Evolutionary conservation across 2,113 vertebrate species (phyloP), one percentile per base, ranked within the genome.

Genomic region (Trichomycterus rosablanca): DNA sequence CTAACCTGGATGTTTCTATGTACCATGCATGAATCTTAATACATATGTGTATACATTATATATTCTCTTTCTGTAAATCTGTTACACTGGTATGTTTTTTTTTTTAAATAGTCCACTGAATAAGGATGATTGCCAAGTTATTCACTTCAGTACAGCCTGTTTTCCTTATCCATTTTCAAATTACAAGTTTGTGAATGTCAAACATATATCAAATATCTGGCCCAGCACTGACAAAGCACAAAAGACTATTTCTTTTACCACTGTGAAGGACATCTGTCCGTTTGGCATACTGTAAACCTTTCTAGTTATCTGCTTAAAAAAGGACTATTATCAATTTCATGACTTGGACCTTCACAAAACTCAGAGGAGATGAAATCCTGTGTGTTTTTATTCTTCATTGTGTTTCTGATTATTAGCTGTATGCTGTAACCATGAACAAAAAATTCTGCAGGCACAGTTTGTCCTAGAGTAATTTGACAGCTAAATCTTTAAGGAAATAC

Each of bases 191-290:
- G 23, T 12, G 43, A 56, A 23, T 40, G 49, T 46, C 52, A 35
- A 22, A 45, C 37, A 48, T 24, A 2, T 14, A 55, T 54, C 28
- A 24, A 26, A 12, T 37, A 49, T 51, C 59, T 61, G 62, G 52
- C 42, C 7, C 24, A 54, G 48, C 20, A 34, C 58, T 23, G 44
- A 61, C 14, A 60, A 74, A 76, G 74, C 64, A 71, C 74, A 76
- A 76, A 59, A 46, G 60, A 65, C 70, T 58, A 60, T 56, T 70
- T 42, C 59, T 24, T 54, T 46, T 70, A 72, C 78, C 80, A 84
- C 83, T 86, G 86, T 86, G 84, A 86, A 81, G 81, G 77, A 84
- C 79, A 69, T 71, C 67, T 59, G 57, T 71, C 73, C 63, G 39
- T 74, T 77, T 69, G 51, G 70, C 71, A 71, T 44, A 61, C 40